These are phyloP conservation scores for Ammodytes dubius DNA, from an alignment of 2,113 vertebrate genomes.

Conservation along the genomic window DNA sequence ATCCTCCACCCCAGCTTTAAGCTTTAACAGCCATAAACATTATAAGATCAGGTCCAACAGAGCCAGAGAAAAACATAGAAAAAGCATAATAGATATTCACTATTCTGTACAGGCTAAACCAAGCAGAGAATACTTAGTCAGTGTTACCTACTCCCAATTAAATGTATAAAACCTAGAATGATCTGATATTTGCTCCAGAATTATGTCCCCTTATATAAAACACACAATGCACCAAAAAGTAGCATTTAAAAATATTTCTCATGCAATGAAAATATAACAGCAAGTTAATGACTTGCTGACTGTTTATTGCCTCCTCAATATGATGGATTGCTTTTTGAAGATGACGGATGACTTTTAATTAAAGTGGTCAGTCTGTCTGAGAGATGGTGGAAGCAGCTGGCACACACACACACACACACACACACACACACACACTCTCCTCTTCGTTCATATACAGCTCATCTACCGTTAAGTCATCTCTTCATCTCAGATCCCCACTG, in stretches of 20 bases:
- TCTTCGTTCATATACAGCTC: too few species aligned
- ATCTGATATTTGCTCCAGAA: background rate
- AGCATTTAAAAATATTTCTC: background rate
- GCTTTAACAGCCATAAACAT: too few species aligned
- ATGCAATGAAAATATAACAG: slow-evolving; percentile 9
- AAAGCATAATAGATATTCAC: too few species aligned
- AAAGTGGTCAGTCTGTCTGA: slow-evolving; percentile 31
- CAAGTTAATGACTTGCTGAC: slow-evolving; percentile 5
- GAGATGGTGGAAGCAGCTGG: slow-evolving; percentile 41
- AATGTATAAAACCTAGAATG: background rate
- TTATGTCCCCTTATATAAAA: too few species aligned
- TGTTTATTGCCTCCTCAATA: slow-evolving; percentile 12
- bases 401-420: background rate
- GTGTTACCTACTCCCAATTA: background rate
- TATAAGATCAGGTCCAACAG: too few species aligned
- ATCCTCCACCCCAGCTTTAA: too few species aligned
- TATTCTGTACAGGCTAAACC: background rate
- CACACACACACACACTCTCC: too few species aligned
- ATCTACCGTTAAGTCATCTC: background rate
- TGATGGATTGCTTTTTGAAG: slow-evolving; percentile 42
- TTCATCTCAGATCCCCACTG: background rate
- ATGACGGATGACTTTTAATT: slow-evolving; percentile 40
- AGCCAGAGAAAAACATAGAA: too few species aligned
- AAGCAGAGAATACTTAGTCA: background rate
- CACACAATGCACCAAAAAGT: background rate